Percentiles rank a stretch among this genome's conserved stretches.
These are phyloP conservation scores for Herpailurus yagouaroundi DNA, from an alignment of 2,113 vertebrate genomes.

Conservation along the genomic window DNA sequence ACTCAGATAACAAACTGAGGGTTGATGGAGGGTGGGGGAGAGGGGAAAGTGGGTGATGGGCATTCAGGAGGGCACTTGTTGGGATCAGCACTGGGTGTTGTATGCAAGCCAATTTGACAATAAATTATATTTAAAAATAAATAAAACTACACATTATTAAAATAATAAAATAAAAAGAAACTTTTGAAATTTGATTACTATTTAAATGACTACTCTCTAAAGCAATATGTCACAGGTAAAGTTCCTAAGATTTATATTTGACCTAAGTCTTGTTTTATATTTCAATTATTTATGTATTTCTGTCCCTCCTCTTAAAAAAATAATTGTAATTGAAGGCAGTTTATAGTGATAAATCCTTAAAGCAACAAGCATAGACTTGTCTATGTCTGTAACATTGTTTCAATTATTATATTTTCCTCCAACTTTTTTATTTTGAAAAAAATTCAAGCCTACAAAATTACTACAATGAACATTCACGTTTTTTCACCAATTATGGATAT, in stretches of 20 bases:
- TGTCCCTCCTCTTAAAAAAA: not conserved
- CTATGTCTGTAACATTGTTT: not conserved
- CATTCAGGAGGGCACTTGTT: no score
- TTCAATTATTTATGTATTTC: constrained; percentile 12
- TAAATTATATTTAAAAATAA: no score
- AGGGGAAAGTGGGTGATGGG: no score
- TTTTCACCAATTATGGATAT: not conserved
- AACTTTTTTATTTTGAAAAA: not conserved
- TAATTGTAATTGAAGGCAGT: not conserved
- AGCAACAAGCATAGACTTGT: not conserved
- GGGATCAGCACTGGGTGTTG: no score
- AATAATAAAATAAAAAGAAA: no score
- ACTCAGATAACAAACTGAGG: no score
- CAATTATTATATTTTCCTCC: not conserved
- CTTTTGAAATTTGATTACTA: not conserved
- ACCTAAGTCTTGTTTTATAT: not conserved
- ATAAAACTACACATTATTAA: no score
- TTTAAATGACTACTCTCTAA: not conserved
- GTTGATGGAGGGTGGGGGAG: no score
- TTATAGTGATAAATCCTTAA: not conserved
- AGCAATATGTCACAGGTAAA: not conserved
- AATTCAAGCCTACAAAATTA: not conserved
- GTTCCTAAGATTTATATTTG: not conserved
- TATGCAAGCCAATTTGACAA: no score
- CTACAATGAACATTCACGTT: not conserved